Evolutionary conservation across 2,888 invertebrate species (phyloP).

Genomic region (Steinernema carpocapsae): DNA sequence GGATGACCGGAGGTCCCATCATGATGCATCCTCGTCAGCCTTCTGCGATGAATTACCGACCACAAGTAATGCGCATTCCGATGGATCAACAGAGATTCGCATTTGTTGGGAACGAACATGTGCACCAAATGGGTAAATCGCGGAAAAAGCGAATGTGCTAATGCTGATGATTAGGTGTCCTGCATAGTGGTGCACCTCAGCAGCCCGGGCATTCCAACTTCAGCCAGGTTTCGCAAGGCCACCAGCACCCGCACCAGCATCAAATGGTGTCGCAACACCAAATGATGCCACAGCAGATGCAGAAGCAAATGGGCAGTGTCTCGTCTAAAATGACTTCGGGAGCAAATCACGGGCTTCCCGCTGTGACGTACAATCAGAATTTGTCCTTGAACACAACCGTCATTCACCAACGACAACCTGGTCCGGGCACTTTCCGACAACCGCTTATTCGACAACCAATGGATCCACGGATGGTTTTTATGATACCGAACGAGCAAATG

Average conservation of each 20-base stretch:
- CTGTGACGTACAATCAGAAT: neutral
- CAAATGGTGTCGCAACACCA: slow-evolving; percentile 14
- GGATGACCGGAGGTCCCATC: neutral
- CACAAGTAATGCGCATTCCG: slow-evolving; percentile 10
- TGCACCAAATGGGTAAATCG: slow-evolving; percentile 24
- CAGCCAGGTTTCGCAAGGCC: neutral
- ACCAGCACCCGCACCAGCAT: slow-evolving; percentile 8
- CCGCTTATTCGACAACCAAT: neutral
- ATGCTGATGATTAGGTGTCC: neutral
- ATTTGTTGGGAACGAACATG: neutral
- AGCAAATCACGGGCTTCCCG: neutral
- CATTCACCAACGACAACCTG: slow-evolving; percentile 9
- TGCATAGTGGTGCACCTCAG: neutral
- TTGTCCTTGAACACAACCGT: neutral
- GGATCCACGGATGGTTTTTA: slow-evolving; percentile 12
- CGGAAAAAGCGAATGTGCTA: neutral
- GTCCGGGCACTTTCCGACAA: neutral
- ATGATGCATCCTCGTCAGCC: slow-evolving; percentile 17
- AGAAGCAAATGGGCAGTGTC: neutral
- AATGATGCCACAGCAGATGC: slow-evolving; percentile 21
- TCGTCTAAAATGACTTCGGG: slow-evolving; percentile 12
- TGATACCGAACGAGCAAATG: neutral
- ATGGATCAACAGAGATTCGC: slow-evolving; percentile 16
- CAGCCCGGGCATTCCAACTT: neutral
- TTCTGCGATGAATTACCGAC: neutral